These are phyloP conservation scores for Gryllus longicercus DNA, from an alignment of 2,888 invertebrate species.

Conservation along the genomic window DNA sequence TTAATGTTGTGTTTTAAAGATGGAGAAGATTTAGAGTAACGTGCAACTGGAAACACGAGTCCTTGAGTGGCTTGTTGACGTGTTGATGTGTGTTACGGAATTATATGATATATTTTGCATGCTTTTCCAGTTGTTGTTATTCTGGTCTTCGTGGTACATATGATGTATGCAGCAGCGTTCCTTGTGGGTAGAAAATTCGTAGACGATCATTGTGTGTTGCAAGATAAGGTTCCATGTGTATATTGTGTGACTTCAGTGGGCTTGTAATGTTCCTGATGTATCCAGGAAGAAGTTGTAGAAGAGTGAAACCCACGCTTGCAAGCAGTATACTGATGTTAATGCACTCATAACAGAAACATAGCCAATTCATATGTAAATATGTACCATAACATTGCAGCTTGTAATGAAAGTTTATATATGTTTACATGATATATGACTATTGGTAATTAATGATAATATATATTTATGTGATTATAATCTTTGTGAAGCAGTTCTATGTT, in stretches of 20 bases:
- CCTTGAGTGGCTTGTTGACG: background rate
- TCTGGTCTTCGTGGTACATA: background rate
- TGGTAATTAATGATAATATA: constrained; percentile 5
- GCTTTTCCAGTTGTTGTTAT: background rate
- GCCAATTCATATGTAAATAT: constrained; percentile 3
- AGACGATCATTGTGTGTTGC: background rate
- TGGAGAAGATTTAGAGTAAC: background rate
- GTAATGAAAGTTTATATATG: constrained; percentile 17
- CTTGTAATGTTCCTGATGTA: background rate
- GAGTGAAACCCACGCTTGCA: background rate
- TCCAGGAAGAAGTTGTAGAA: background rate
- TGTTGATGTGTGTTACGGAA: background rate
- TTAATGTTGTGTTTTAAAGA: background rate
- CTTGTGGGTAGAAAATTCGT: background rate
- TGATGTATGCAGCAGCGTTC: background rate
- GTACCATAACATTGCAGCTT: constrained; percentile 17
- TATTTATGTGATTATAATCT: background rate
- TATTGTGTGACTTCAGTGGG: background rate
- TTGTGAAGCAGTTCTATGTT: too few relatives aligned
- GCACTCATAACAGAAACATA: constrained; percentile 1
- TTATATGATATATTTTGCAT: background rate
- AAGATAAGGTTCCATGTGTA: background rate
- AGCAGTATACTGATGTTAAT: background rate
- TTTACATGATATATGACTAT: constrained; percentile 10
- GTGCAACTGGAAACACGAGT: background rate